Evolutionary conservation across 2,113 vertebrate species (phyloP).

Genomic region (Hippopotamus amphibius): DNA sequence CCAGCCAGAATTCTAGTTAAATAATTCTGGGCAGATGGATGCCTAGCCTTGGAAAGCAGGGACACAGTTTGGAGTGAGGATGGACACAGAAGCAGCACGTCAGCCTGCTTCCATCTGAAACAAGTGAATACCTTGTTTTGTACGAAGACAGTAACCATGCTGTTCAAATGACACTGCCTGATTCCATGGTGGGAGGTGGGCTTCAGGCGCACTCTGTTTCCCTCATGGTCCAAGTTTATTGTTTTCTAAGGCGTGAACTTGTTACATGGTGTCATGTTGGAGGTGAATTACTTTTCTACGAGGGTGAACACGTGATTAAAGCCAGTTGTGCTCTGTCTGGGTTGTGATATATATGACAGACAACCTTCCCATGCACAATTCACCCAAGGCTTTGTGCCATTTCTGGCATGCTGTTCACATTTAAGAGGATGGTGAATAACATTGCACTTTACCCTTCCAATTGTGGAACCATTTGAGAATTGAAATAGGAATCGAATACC

Average conservation of each 20-base stretch:
- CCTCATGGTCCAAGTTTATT: background rate
- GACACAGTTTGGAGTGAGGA: conserved; percentile 6
- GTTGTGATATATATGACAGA: background rate
- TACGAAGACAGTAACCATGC: background rate
- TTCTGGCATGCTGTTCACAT: background rate
- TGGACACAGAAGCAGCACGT: background rate
- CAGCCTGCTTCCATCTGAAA: conserved; percentile 55
- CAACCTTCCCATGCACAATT: background rate
- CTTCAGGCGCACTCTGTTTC: background rate
- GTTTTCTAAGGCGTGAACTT: background rate
- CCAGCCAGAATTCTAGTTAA: conserved; percentile 56
- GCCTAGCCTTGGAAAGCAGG: conserved; percentile 57
- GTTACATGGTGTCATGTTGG: background rate
- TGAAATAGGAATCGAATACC: background rate
- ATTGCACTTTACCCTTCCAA: background rate
- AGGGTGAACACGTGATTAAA: background rate
- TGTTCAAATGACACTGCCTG: background rate
- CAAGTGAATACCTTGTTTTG: background rate
- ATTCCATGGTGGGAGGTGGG: background rate
- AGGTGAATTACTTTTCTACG: background rate
- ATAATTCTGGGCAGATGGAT: conserved; percentile 69
- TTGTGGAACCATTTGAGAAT: background rate
- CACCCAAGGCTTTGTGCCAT: background rate
- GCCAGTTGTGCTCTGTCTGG: background rate
- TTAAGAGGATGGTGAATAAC: background rate